Conservation (phyloP, 2,797 vertebrate species). For the Triplophysa yarkandensis region DNA sequence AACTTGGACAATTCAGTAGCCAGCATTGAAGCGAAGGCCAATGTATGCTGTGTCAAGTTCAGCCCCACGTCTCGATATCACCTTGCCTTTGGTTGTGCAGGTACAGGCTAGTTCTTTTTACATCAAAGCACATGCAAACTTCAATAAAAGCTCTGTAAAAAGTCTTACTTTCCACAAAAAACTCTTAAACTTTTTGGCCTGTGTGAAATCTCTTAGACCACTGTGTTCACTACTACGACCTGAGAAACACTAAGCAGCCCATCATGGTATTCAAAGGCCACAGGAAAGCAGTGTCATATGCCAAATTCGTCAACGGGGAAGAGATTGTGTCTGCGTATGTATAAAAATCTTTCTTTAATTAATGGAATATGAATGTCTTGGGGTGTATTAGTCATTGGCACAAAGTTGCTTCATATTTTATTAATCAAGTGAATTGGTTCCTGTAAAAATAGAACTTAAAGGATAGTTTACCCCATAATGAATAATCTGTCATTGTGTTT, state of each 20-base stretch:
- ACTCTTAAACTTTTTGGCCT: neutral
- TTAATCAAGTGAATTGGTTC: neutral
- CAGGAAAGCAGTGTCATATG: conserved; percentile 97
- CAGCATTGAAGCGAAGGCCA: conserved; percentile 98
- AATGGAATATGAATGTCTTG: neutral
- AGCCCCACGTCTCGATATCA: conserved; percentile 97
- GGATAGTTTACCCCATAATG: neutral
- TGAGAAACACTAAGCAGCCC: conserved; percentile 98
- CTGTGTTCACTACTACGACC: conserved; percentile 99
- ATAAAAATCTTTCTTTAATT: neutral
- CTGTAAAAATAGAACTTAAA: neutral
- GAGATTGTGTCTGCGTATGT: conserved; percentile 99
- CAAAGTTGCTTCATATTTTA: neutral
- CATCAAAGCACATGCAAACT: conserved; percentile 23
- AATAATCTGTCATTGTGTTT: no score
- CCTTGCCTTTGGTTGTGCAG: conserved; percentile 97
- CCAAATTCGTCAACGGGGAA: conserved; percentile 97
- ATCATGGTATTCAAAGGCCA: conserved; percentile 99
- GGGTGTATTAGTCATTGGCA: neutral
- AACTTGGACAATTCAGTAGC: conserved; percentile 98
- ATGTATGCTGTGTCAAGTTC: conserved; percentile 99
- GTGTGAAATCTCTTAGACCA: conserved; percentile 79
- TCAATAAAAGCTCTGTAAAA: neutral
- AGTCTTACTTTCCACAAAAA: no score
- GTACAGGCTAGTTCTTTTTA: conserved; percentile 66